Evolutionary conservation across 2,113 vertebrate genomes (phyloP).

Genomic region (Trichechus manatus): DNA sequence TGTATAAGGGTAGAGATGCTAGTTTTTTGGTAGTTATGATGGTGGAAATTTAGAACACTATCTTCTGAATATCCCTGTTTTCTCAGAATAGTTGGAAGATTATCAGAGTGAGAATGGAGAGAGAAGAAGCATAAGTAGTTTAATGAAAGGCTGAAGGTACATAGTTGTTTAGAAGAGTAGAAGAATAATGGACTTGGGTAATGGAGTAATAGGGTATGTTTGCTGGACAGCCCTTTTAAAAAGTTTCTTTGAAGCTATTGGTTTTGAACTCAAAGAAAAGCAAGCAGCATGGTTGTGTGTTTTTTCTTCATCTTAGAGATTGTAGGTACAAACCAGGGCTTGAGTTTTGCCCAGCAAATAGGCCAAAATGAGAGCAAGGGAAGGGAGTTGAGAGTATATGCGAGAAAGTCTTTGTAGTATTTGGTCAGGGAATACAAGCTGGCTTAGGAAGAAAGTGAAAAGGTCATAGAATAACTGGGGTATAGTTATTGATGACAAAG

Average conservation of each 20-base stretch:
- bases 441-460: not conserved
- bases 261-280: not conserved
- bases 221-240: not conserved
- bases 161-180: not conserved
- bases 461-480: constrained; percentile 13
- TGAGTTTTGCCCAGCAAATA: not conserved
- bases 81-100: not conserved
- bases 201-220: not conserved
- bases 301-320: not conserved
- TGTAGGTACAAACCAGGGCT: not conserved
- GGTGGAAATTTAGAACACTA: not conserved
- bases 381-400: not conserved
- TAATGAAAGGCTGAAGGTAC: not conserved
- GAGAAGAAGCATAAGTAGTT: not conserved
- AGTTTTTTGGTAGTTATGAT: not conserved
- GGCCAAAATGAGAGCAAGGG: not conserved
- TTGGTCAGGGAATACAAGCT: constrained; percentile 9
- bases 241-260: not conserved
- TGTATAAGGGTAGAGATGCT: not conserved
- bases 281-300: not conserved
- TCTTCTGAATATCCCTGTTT: not conserved
- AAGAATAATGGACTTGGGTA: not conserved
- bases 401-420: not conserved
- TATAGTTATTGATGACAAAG: constrained; percentile 26
- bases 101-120: not conserved